Conservation (phyloP, 2,888 invertebrate genomes). For the Drosophila pegasa region DNA sequence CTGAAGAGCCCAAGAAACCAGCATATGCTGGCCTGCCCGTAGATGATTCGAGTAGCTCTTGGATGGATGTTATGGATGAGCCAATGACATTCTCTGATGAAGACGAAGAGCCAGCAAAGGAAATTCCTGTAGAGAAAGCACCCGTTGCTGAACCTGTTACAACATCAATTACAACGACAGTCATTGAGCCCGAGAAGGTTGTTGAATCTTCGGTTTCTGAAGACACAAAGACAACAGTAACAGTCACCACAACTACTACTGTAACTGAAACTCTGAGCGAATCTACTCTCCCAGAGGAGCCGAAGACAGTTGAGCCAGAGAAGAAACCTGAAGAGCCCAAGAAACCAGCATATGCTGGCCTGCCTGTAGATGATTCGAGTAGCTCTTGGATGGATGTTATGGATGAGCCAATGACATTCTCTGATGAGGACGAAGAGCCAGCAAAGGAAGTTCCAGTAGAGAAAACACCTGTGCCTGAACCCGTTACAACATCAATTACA, state of each 20-base stretch:
- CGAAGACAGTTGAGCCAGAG: neutral
- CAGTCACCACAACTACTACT: slow-evolving; percentile 11
- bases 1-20: slow-evolving; percentile 38
- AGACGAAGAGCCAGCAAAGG: slow-evolving; percentile 33
- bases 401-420: slow-evolving; percentile 82
- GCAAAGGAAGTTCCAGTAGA: neutral
- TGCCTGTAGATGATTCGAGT: slow-evolving; percentile 77
- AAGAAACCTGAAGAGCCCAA: neutral
- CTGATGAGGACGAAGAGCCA: slow-evolving; percentile 39
- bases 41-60: slow-evolving; percentile 78
- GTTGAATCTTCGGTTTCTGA: slow-evolving; percentile 25
- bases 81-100: slow-evolving; percentile 77
- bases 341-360: slow-evolving; percentile 66
- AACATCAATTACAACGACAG: neutral
- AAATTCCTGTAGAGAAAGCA: neutral
- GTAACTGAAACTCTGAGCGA: neutral
- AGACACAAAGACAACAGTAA: slow-evolving; percentile 13
- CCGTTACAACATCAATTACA: neutral
- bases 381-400: slow-evolving; percentile 80
- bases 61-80: slow-evolving; percentile 82
- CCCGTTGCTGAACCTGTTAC: neutral
- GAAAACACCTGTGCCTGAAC: slow-evolving; percentile 4
- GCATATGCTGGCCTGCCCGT: slow-evolving; percentile 78
- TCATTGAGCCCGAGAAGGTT: slow-evolving; percentile 34
- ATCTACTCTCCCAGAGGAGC: neutral